phyloP scores from a whole-genome alignment of 2,888 invertebrate genomes.

The Conops quadrifasciatus region DNA sequence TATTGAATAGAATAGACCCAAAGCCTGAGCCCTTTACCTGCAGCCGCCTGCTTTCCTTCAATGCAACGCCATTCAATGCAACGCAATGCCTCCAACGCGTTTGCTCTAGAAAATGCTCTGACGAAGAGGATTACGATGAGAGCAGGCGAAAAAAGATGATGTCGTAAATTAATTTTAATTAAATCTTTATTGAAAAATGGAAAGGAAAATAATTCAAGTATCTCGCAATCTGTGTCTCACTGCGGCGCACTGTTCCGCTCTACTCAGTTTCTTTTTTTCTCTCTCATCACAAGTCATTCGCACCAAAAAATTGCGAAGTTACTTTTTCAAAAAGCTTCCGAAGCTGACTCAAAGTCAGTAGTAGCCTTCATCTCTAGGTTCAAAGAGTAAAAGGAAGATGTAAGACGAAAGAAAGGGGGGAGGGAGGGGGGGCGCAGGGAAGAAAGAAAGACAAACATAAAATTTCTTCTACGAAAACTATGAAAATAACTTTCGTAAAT shows the following conservation, averaged over 20 bases:
- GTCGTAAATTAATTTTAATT: slow-evolving; percentile 42
- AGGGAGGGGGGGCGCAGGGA: background rate
- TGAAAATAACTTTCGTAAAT: slow-evolving; percentile 12
- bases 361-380: background rate
- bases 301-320: slow-evolving; percentile 20
- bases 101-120: too few relatives aligned
- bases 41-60: slow-evolving; percentile 5
- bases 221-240: background rate
- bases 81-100: background rate
- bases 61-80: too few relatives aligned
- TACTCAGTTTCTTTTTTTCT: background rate
- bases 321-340: background rate
- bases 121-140: background rate
- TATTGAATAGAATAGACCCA: background rate
- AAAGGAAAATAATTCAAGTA: slow-evolving; percentile 10
- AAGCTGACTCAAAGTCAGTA: background rate
- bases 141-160: background rate
- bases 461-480: background rate
- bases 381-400: too few relatives aligned
- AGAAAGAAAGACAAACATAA: background rate
- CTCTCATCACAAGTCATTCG: slow-evolving; percentile 16
- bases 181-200: slow-evolving; percentile 34
- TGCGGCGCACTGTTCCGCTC: background rate
- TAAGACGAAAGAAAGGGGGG: too few relatives aligned
- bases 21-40: background rate